Conservation (phyloP, 2,888 invertebrate species). For the Sminthurinus aureus region DNA sequence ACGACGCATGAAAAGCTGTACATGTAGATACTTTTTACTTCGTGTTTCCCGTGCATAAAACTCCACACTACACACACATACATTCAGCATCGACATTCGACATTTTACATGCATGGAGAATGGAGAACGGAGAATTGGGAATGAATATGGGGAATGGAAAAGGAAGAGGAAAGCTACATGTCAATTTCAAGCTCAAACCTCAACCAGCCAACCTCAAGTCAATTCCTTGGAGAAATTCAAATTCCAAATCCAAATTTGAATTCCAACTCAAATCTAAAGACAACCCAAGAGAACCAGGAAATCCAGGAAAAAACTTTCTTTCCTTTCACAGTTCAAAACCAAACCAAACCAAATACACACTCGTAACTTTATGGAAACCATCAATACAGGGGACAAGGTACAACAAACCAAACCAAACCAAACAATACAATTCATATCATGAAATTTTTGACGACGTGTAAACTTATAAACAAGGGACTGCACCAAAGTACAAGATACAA, state of each 20-base stretch:
- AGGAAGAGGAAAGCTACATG: slow-evolving; percentile 21
- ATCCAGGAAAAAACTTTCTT: neutral
- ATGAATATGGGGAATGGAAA: neutral
- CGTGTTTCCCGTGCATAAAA: too few relatives aligned
- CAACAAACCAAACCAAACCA: too few relatives aligned
- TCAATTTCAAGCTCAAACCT: slow-evolving; percentile 23
- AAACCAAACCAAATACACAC: neutral
- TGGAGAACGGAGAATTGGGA: neutral
- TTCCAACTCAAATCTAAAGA: neutral
- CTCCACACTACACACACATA: too few relatives aligned
- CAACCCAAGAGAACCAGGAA: neutral
- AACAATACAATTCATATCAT: too few relatives aligned
- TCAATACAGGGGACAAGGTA: too few relatives aligned
- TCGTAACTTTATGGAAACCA: too few relatives aligned
- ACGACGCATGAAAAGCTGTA: slow-evolving; percentile 29
- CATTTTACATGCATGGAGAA: neutral
- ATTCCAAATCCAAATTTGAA: too few relatives aligned
- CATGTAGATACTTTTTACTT: too few relatives aligned
- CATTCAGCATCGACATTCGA: neutral
- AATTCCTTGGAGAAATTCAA: slow-evolving; percentile 38
- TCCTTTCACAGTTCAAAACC: neutral
- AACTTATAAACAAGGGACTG: too few relatives aligned
- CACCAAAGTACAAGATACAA: too few relatives aligned
- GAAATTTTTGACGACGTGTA: too few relatives aligned
- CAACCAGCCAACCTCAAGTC: slow-evolving; percentile 12